Evolutionary conservation across 2,113 vertebrate species (phyloP).

Genomic region (Excalfactoria chinensis): DNA sequence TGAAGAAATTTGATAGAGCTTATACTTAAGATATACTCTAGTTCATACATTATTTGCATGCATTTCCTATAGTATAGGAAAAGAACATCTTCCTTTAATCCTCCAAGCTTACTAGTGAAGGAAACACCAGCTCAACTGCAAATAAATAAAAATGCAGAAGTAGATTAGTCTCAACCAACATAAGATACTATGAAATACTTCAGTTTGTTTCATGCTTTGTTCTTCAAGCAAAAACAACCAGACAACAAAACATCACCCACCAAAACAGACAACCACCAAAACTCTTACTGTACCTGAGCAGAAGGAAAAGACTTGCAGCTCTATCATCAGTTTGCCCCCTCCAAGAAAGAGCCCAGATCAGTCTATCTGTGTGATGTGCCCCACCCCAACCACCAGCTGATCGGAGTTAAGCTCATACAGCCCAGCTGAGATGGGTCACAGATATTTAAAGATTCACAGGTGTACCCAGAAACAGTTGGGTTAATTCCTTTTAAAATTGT

Average conservation of each 20-base stretch:
- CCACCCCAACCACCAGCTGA: not conserved
- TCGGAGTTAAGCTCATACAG: not conserved
- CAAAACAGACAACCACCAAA: too few species aligned
- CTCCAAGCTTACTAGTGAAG: not conserved
- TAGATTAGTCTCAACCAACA: not conserved
- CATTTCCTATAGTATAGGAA: not conserved
- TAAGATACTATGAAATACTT: fast-evolving
- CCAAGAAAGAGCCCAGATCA: not conserved
- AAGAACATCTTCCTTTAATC: not conserved
- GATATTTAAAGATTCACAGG: conserved; percentile 7
- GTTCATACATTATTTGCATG: not conserved
- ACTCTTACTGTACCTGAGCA: not conserved
- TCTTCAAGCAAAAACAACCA: not conserved
- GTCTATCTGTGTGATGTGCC: too few species aligned
- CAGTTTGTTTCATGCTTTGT: not conserved
- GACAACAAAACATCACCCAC: too few species aligned
- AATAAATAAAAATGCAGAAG: not conserved
- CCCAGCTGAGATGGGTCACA: not conserved
- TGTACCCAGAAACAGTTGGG: not conserved
- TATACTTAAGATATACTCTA: not conserved
- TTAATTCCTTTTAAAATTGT: not conserved
- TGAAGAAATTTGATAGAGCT: not conserved
- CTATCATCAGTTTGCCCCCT: not conserved
- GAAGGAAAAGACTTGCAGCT: not conserved
- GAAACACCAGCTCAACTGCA: not conserved